Evolutionary conservation across 2,888 invertebrate species (phyloP).

Genomic region (Erebia palarica): DNA sequence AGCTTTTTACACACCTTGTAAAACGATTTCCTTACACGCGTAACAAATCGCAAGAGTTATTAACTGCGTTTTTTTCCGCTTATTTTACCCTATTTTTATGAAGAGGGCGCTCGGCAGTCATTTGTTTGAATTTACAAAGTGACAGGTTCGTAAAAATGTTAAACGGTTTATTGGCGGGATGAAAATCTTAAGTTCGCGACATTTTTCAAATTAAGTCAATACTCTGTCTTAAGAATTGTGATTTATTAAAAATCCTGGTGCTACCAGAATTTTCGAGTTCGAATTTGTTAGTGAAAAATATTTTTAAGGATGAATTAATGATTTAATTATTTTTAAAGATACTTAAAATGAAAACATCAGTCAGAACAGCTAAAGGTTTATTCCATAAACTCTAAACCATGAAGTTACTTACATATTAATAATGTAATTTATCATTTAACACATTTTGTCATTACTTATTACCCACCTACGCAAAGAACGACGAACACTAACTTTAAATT

Average conservation of each 20-base stretch:
- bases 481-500: constrained; percentile 10
- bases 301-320: no score
- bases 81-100: constrained; percentile 26
- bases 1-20: constrained; percentile 10
- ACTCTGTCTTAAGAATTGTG: neutral
- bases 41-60: constrained; percentile 54
- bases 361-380: no score
- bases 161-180: constrained; percentile 36
- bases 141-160: constrained; percentile 39
- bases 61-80: constrained; percentile 54
- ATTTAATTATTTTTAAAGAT: no score
- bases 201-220: constrained; percentile 10
- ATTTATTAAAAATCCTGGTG: no score
- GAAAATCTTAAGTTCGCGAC: constrained; percentile 22
- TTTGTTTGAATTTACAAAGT: constrained; percentile 28
- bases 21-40: constrained; percentile 35
- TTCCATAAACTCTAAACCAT: no score
- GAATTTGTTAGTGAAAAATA: no score
- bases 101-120: constrained; percentile 23
- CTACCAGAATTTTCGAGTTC: neutral
- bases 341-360: no score
- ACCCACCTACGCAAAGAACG: no score
- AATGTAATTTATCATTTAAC: no score
- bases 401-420: no score
- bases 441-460: no score